phyloP scores from a whole-genome alignment of 2,888 invertebrate species.

The Clepsis dumicolana region DNA sequence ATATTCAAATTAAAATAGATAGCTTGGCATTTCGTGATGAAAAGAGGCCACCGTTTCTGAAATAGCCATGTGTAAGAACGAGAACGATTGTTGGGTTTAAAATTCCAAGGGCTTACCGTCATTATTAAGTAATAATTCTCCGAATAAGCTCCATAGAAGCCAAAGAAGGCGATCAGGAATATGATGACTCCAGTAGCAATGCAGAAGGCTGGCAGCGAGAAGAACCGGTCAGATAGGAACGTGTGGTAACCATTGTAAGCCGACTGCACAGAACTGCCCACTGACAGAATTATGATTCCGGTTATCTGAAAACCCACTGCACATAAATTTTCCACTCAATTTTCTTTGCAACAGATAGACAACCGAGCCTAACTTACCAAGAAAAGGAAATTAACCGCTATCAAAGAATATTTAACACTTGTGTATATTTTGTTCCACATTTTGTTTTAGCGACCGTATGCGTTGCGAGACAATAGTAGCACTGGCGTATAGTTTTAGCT shows the following conservation, averaged over 20 bases:
- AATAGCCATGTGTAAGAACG: constrained; percentile 2
- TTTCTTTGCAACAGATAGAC: constrained; percentile 6
- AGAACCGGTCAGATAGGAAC: constrained; percentile 89
- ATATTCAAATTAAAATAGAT: constrained; percentile 51
- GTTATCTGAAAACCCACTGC: constrained; percentile 88
- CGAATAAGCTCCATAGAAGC: constrained; percentile 95
- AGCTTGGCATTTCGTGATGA: constrained; percentile 50
- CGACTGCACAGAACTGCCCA: constrained; percentile 90
- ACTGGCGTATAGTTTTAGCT: constrained; percentile 61
- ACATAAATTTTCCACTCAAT: constrained; percentile 42
- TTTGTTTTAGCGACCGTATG: constrained; percentile 55
- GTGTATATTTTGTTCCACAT: constrained; percentile 80
- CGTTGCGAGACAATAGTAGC: constrained; percentile 57
- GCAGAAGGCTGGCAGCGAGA: constrained; percentile 90
- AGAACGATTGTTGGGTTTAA: constrained; percentile 17
- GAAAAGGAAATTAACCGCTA: constrained; percentile 75
- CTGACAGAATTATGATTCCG: constrained; percentile 91
- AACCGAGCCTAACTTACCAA: constrained; percentile 68
- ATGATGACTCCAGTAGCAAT: constrained; percentile 90
- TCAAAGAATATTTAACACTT: constrained; percentile 77
- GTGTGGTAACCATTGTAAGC: constrained; percentile 89
- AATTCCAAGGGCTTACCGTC: constrained; percentile 84
- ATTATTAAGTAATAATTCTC: constrained; percentile 94
- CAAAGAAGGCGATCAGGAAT: constrained; percentile 93
- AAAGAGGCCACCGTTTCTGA: constrained; percentile 46